A percentile compares a stretch with the other conserved stretches of the same genome.
Conservation (phyloP, 2,113 vertebrate genomes). For the Pomatostomus ruficeps region DNA sequence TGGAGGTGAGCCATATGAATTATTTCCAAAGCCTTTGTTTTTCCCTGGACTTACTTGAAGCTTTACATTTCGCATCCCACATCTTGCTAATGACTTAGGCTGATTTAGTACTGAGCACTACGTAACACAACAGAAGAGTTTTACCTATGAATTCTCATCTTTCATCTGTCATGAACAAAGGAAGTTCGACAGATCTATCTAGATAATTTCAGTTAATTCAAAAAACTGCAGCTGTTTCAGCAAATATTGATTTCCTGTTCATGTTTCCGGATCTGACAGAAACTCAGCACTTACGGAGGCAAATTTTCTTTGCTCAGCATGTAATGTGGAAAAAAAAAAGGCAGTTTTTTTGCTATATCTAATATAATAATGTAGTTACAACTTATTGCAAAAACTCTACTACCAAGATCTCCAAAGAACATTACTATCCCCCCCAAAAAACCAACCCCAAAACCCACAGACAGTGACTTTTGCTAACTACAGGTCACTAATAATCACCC, state of each 20-base stretch:
- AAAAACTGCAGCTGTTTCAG: not conserved
- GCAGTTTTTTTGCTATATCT: not conserved
- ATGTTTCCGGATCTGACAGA: not conserved
- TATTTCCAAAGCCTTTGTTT: not conserved
- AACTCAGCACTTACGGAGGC: not conserved
- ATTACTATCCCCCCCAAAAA: not conserved
- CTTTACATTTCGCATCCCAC: not conserved
- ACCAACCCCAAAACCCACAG: not conserved
- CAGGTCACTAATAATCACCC: not conserved
- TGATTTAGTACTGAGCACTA: not conserved
- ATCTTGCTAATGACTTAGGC: not conserved
- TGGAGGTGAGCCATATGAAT: not conserved
- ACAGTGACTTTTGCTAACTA: not conserved
- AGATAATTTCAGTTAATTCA: not conserved
- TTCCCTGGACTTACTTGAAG: not conserved
- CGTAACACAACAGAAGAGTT: not conserved
- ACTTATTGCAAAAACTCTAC: not conserved
- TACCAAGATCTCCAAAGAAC: not conserved
- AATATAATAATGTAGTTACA: not conserved
- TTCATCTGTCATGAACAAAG: not conserved
- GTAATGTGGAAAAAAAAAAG: not conserved
- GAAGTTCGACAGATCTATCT: not conserved
- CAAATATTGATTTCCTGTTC: conserved; percentile 31
- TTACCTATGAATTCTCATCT: not conserved
- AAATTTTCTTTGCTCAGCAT: not conserved